phyloP scores from a whole-genome alignment of 2,797 vertebrate genomes.

The Trematomus bernacchii region DNA sequence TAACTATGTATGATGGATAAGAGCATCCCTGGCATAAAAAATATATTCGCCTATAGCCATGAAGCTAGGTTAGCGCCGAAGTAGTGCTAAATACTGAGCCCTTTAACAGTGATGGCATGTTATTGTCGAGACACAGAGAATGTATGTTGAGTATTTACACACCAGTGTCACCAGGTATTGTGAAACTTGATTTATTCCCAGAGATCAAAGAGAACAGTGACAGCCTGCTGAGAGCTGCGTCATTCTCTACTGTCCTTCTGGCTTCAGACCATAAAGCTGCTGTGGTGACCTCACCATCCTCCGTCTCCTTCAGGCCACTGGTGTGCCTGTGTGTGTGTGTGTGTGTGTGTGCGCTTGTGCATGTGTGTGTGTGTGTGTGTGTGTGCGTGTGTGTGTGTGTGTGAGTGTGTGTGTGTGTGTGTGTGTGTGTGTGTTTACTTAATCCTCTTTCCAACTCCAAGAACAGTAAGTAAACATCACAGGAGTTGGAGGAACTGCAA shows the following conservation, averaged over 20 bases:
- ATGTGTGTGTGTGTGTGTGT: constrained; percentile 8
- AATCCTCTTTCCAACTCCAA: constrained; percentile 71
- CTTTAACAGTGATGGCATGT: background rate
- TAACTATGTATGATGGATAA: too few species aligned
- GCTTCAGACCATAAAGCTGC: constrained; percentile 53
- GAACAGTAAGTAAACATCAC: constrained; percentile 69
- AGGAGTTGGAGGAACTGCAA: constrained; percentile 49
- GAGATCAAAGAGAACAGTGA: constrained; percentile 52
- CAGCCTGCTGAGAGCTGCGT: constrained; percentile 45
- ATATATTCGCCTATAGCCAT: constrained; percentile 5
- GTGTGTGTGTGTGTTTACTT: constrained; percentile 44
- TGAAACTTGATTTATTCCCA: constrained; percentile 32
- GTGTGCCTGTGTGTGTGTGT: constrained; percentile 28
- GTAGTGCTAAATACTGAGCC: background rate
- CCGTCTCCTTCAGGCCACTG: constrained; percentile 61
- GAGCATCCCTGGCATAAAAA: too few species aligned
- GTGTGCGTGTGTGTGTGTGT: constrained; percentile 3
- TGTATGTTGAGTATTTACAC: constrained; percentile 22
- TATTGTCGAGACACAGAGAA: background rate
- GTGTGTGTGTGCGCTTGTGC: constrained; percentile 1
- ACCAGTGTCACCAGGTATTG: background rate
- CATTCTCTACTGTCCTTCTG: constrained; percentile 64
- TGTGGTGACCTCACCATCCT: constrained; percentile 57
- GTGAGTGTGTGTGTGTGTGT: background rate
- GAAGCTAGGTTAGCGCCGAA: constrained; percentile 11